Base-by-base conservation (phyloP, 2,888 invertebrate species). In the Neoaliturus tenellus region DNA sequence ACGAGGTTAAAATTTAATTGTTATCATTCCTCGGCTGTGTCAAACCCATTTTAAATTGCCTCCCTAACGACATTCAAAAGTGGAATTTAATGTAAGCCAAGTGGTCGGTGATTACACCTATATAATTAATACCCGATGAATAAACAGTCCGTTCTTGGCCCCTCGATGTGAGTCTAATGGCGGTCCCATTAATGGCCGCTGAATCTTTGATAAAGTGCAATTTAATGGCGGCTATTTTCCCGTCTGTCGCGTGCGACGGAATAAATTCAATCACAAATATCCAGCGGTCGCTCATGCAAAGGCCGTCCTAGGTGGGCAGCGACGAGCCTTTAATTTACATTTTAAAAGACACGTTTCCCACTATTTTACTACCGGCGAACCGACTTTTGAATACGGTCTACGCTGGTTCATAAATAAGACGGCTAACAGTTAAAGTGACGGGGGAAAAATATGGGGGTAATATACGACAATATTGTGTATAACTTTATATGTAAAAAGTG, bases 171-270 rank as follows among this genome's bases (percentile, higher is more conserved):
- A 31, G 78, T 48, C 51, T 78, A 78, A 78, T 78, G 78, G 78
- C 55, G 20, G n/a, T 23, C 33, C 78, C 78, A 78, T 78, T 78
- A 78, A 75, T 48, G 78, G 39, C 71, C 33, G 73, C 44, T 75
- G 73, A 75, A 75, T 75, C 41, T 75, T 44, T 75, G 51, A 55
- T 55, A 55, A 78, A 78, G 55, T 78, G 78, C 55, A 78, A 78
- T 51, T 55, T 78, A 78, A 78, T 78, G 78, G 55, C 14, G 55
- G 55, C 78, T 33, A 33, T 78, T 78, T 55, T 44, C 28, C 55
- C 28, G 31, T 33, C 48, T 23, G 33, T 48, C 31, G 78, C 55
- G 78, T 78, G 78, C 10, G 55, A 12, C 10, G 35, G 55, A 33
- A 78, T 33, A 55, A 31, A 33, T 55, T 20, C 33, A 55, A 55